Evolutionary conservation across 1,140 invertebrate species (phyloP).

Genomic region (Drosophila sproati): DNA sequence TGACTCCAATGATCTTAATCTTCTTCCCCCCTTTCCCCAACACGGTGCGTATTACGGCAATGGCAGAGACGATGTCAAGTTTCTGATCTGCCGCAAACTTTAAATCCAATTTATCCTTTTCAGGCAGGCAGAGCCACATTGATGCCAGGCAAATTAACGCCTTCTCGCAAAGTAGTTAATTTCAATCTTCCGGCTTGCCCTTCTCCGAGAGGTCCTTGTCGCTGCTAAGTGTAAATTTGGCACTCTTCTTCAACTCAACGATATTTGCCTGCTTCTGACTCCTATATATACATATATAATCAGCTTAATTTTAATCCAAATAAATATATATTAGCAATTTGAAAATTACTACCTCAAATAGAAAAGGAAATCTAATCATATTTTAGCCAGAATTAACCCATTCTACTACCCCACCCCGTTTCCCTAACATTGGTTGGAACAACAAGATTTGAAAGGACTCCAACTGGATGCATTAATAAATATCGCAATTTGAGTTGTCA

Average conservation of each 20-base stretch:
- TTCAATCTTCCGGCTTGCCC: constrained; percentile 89
- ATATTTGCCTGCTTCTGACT: constrained; percentile 87
- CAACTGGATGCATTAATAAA: no score
- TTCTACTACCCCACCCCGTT: no score
- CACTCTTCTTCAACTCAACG: constrained; percentile 89
- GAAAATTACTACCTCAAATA: no score
- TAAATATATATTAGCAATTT: no score
- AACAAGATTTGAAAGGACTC: no score
- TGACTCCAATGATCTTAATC: constrained; percentile 97
- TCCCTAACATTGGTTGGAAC: no score
- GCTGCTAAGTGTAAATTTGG: constrained; percentile 93
- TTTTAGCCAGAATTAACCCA: no score
- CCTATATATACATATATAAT: no score
- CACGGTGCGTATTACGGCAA: constrained; percentile 15
- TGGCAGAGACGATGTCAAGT: constrained; percentile 26
- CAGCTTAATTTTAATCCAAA: no score
- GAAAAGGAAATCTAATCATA: no score
- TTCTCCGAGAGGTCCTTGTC: constrained; percentile 92
- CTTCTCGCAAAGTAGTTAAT: constrained; percentile 88
- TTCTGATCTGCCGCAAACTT: constrained; percentile 16
- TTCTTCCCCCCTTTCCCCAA: constrained; percentile 91
- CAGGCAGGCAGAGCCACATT: constrained; percentile 96
- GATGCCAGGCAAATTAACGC: constrained; percentile 96
- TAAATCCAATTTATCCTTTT: constrained; percentile 19
- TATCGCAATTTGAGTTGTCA: no score